Percentiles rank a stretch among this genome's conserved stretches.
Evolutionary conservation across 2,797 vertebrate species (phyloP).

Genomic region (Clarias pachynema): DNA sequence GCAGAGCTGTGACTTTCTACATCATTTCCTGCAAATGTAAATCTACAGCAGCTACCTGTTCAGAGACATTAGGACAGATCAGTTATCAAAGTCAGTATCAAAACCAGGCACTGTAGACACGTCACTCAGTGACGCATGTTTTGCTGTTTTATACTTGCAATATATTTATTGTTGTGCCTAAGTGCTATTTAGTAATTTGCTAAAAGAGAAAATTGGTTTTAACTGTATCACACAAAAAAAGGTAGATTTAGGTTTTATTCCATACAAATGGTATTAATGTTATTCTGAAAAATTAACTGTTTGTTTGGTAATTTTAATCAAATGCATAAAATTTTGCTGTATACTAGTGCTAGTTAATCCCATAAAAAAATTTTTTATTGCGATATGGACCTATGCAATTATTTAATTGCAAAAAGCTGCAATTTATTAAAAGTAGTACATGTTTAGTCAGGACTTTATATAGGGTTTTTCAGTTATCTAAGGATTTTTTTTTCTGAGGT

Average conservation of each 20-base stretch:
- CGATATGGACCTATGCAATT: too few species aligned
- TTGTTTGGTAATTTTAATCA: not conserved
- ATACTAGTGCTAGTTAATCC: too few species aligned
- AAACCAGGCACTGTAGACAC: too few species aligned
- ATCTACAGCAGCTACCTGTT: not conserved
- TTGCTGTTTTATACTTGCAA: not conserved
- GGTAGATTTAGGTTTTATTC: not conserved
- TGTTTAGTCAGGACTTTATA: too few species aligned
- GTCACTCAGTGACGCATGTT: not conserved
- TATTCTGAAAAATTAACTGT: not conserved
- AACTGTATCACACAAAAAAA: not conserved
- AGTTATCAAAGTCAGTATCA: not conserved
- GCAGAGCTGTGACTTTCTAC: not conserved
- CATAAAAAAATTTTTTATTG: too few species aligned
- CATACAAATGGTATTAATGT: not conserved
- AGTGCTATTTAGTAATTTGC: not conserved
- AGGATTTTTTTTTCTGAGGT: too few species aligned
- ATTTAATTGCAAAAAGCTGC: too few species aligned
- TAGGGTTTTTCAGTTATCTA: too few species aligned
- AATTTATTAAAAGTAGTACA: too few species aligned
- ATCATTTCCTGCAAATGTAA: not conserved
- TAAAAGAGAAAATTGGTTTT: not conserved
- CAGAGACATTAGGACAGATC: not conserved
- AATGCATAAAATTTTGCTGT: too few species aligned
- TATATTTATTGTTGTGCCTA: too few species aligned